Percentiles rank a stretch among this genome's conserved stretches.
Evolutionary conservation across 2,888 invertebrate genomes (phyloP).

Genomic region (Pammene aurita): DNA sequence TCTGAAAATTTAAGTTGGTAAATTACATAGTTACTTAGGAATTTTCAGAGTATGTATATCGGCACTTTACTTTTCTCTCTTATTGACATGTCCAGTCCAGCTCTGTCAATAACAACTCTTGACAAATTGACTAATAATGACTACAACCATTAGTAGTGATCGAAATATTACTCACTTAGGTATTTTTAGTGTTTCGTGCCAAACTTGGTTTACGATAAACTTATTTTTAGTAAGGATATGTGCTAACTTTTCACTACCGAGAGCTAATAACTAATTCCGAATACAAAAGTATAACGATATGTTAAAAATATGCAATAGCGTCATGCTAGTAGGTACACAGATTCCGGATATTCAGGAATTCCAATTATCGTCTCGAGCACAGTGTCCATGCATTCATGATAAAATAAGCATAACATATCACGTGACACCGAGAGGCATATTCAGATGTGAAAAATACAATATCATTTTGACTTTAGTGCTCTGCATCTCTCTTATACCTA

Average conservation of each 20-base stretch:
- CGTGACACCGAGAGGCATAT: conserved; percentile 15
- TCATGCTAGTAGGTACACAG: conserved; percentile 21
- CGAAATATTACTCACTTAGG: too few relatives aligned
- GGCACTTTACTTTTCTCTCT: too few relatives aligned
- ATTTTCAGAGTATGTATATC: too few relatives aligned
- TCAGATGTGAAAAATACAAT: neutral
- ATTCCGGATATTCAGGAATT: conserved; percentile 36
- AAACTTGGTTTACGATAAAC: too few relatives aligned
- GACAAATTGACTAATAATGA: too few relatives aligned
- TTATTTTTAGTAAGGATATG: too few relatives aligned
- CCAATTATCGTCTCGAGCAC: conserved; percentile 47
- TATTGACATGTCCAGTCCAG: too few relatives aligned
- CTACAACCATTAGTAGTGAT: too few relatives aligned
- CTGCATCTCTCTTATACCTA: neutral
- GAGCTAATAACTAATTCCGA: conserved; percentile 2
- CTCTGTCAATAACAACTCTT: too few relatives aligned
- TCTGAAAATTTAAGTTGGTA: too few relatives aligned
- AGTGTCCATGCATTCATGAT: conserved; percentile 44
- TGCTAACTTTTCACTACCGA: neutral
- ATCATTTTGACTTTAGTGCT: neutral
- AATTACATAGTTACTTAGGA: too few relatives aligned
- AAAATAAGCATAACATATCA: conserved; percentile 33
- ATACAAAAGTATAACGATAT: conserved; percentile 6
- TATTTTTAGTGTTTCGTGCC: too few relatives aligned
- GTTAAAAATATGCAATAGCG: conserved; percentile 23